A percentile compares a stretch with the other conserved stretches of the same genome.
These are phyloP conservation scores for Leucopsar rothschildi DNA, from an alignment of 2,113 vertebrate species.

Conservation along the genomic window DNA sequence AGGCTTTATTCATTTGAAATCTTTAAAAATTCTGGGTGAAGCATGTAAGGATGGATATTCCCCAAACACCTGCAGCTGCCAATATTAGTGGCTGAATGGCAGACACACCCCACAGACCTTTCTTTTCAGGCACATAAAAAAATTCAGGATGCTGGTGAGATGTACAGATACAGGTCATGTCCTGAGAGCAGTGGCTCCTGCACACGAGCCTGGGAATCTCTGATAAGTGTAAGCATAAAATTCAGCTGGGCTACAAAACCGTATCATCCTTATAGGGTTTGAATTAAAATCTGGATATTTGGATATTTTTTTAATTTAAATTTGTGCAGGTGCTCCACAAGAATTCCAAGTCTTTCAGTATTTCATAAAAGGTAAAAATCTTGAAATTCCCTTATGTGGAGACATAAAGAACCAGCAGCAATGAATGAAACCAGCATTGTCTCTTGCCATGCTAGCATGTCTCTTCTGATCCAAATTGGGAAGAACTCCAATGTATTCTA, in stretches of 20 bases:
- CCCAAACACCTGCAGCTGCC: not conserved
- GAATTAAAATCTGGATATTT: not conserved
- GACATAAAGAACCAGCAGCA: not conserved
- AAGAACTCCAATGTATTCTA: not conserved
- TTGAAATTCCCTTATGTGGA: not conserved
- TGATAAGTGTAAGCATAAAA: not conserved
- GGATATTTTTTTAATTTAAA: not conserved
- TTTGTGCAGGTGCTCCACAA: not conserved
- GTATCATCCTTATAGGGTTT: not conserved
- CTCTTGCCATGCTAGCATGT: not conserved
- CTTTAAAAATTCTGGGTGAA: not conserved
- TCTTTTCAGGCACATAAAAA: not conserved
- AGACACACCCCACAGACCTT: not conserved
- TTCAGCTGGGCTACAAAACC: not conserved
- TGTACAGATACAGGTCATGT: not conserved
- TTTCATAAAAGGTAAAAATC: not conserved
- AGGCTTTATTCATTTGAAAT: not conserved
- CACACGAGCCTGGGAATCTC: not conserved
- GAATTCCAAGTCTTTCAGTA: not conserved
- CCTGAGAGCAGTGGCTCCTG: not conserved
- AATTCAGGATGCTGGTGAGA: not conserved
- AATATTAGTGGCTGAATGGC: not conserved
- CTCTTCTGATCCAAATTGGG: not conserved
- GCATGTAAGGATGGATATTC: not conserved
- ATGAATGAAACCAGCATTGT: not conserved